phyloP scores from a whole-genome alignment of 1,140 invertebrate species.

The Cheumatopsyche charites region DNA sequence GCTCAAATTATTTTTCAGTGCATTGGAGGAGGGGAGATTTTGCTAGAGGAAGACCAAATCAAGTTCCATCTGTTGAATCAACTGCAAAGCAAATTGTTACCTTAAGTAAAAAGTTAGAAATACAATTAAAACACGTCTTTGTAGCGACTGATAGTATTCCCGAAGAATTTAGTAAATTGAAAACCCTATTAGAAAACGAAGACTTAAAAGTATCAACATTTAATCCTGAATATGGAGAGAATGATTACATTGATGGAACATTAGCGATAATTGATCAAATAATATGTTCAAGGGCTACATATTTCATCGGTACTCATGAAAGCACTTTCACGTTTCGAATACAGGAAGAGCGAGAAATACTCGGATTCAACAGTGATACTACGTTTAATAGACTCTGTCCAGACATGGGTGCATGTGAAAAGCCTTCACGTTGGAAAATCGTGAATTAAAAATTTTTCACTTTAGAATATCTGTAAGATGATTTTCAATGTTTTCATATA shows the following conservation, averaged over 20 bases:
- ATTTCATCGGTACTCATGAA: constrained; percentile 90
- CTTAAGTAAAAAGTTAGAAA: constrained; percentile 28
- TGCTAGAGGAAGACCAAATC: constrained; percentile 66
- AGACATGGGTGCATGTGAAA: constrained; percentile 55
- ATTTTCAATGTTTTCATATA: not conserved
- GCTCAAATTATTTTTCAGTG: constrained; percentile 78
- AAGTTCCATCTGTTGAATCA: constrained; percentile 74
- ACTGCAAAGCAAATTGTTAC: constrained; percentile 68
- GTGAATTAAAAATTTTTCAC: constrained; percentile 43
- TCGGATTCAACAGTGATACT: constrained; percentile 78
- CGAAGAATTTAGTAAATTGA: constrained; percentile 63
- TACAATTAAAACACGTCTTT: constrained; percentile 72
- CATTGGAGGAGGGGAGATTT: constrained; percentile 90
- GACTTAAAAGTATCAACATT: constrained; percentile 52
- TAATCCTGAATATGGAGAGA: constrained; percentile 56
- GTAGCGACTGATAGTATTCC: constrained; percentile 80
- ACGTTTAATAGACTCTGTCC: constrained; percentile 92
- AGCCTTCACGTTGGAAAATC: constrained; percentile 55
- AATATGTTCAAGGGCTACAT: constrained; percentile 85
- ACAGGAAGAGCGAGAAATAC: constrained; percentile 95
- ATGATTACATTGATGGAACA: constrained; percentile 79
- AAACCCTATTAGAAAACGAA: constrained; percentile 54
- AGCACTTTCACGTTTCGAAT: constrained; percentile 97
- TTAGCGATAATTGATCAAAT: constrained; percentile 96
- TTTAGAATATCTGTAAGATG: not conserved